Percentiles rank a stretch among this genome's conserved stretches.
These are phyloP conservation scores for Bucorvus abyssinicus DNA, from an alignment of 2,797 vertebrate genomes.

Conservation along the genomic window DNA sequence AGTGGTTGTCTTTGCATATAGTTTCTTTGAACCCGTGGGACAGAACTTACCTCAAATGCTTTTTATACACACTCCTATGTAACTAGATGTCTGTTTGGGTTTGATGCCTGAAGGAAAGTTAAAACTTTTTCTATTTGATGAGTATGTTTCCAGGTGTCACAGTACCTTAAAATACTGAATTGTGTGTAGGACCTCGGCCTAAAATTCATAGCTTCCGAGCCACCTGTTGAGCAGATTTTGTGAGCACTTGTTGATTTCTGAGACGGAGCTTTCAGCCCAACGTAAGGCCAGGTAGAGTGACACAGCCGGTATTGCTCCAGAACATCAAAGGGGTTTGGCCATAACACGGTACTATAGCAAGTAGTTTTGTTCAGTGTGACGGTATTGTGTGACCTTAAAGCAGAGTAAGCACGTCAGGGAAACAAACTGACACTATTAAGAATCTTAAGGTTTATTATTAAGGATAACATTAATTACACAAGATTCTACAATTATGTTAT, in stretches of 20 bases:
- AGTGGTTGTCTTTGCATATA: background rate
- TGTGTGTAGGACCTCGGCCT: background rate
- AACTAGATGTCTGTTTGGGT: background rate
- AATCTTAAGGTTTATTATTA: background rate
- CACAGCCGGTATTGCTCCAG: background rate
- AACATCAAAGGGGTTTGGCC: background rate
- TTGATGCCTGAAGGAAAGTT: background rate
- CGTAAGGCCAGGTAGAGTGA: accelerated
- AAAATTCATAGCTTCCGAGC: background rate
- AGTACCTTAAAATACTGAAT: background rate
- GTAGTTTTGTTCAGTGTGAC: background rate
- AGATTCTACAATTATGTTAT: constrained; percentile 7
- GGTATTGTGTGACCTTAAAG: background rate
- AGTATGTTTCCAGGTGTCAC: background rate
- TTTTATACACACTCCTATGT: background rate
- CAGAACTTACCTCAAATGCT: background rate
- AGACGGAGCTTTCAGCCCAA: background rate
- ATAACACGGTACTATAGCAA: accelerated
- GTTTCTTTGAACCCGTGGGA: background rate
- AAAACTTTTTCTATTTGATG: background rate
- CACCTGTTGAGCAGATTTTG: background rate
- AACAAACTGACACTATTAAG: background rate
- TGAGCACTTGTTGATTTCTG: background rate
- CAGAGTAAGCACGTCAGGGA: background rate
- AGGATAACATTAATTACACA: constrained; percentile 5